phyloP scores from a whole-genome alignment of 2,113 vertebrate genomes.

The Herpetotheres cachinnans region DNA sequence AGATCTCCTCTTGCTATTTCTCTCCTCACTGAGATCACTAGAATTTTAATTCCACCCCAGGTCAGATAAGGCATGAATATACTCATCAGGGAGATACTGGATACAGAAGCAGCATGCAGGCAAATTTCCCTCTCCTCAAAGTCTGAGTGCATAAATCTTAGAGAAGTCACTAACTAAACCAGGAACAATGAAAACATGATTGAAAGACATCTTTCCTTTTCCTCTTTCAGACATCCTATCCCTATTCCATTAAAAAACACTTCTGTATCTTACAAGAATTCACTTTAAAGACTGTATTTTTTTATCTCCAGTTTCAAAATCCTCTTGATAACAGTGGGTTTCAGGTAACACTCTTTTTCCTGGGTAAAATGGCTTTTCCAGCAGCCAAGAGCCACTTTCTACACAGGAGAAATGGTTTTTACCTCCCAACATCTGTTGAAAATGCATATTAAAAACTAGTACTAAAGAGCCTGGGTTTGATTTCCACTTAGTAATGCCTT shows the following conservation, averaged over 20 bases:
- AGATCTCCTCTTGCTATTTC: background rate
- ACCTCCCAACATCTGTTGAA: background rate
- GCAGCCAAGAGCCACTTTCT: background rate
- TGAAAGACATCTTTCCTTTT: background rate
- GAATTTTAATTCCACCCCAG: background rate
- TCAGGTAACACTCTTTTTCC: background rate
- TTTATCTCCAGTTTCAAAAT: background rate
- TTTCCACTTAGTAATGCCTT: background rate
- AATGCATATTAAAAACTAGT: background rate
- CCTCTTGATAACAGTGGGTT: background rate
- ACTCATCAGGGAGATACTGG: background rate
- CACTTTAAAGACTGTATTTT: background rate
- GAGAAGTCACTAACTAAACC: background rate
- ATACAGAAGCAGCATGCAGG: background rate
- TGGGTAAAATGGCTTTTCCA: background rate
- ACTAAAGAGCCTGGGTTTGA: background rate
- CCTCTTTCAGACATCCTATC: background rate
- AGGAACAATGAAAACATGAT: background rate
- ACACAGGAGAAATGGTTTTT: background rate
- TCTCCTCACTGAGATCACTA: background rate
- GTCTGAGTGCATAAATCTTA: background rate
- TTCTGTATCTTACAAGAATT: background rate
- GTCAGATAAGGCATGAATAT: background rate
- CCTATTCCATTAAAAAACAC: background rate
- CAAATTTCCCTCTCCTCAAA: background rate